Conservation (phyloP, 2,113 vertebrate genomes). For the Rhombomys opimus region DNA sequence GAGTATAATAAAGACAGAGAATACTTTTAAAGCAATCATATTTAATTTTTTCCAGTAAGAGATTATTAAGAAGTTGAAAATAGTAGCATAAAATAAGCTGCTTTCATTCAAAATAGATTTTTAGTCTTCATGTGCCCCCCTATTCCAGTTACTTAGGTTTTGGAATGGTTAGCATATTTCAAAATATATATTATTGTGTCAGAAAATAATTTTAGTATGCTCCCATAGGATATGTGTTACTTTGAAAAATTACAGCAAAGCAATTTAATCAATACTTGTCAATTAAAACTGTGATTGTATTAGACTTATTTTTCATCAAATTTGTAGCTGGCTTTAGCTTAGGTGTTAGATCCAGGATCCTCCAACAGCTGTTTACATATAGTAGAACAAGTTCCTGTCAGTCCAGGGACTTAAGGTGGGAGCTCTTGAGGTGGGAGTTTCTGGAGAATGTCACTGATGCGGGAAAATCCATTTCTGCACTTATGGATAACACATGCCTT, state of each 20-base stretch:
- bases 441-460: not conserved
- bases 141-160: not conserved
- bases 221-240: not conserved
- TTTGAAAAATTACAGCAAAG: constrained; percentile 52
- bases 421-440: not conserved
- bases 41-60: constrained; percentile 36
- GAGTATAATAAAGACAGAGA: constrained; percentile 2
- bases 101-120: constrained; percentile 41
- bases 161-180: not conserved
- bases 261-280: constrained; percentile 27
- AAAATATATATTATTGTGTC: constrained; percentile 4
- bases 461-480: not conserved
- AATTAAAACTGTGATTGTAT: constrained; percentile 58
- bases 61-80: constrained; percentile 56
- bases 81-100: not conserved
- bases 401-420: not conserved
- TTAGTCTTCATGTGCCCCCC: not conserved
- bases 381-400: not conserved
- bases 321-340: not conserved
- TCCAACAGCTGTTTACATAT: not conserved
- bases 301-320: not conserved
- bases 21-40: not conserved
- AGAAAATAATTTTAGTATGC: not conserved
- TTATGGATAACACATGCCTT: not conserved
- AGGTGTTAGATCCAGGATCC: not conserved